phyloP scores from a whole-genome alignment of 2,113 vertebrate genomes.

The Diphyllodes magnificus region DNA sequence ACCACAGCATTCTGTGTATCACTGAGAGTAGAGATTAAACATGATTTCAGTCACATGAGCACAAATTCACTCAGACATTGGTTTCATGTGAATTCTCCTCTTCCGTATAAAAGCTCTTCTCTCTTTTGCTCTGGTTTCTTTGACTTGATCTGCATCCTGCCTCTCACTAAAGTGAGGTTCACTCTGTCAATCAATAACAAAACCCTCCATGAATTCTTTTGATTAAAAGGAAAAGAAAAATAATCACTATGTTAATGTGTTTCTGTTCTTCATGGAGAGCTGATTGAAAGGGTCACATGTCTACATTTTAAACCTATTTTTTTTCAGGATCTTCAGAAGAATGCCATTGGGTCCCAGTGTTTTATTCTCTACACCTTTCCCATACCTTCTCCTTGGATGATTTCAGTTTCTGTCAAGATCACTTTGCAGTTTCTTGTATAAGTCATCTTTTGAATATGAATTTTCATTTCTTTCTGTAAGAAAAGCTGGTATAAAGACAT shows the following conservation, averaged over 20 bases:
- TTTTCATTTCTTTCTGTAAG: neutral
- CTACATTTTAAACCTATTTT: neutral
- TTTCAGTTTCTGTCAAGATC: neutral
- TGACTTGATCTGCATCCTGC: neutral
- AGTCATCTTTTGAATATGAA: neutral
- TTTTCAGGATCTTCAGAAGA: neutral
- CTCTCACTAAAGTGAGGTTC: neutral
- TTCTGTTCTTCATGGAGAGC: neutral
- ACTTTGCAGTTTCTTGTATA: neutral
- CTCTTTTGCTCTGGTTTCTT: neutral
- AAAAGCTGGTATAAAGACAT: neutral
- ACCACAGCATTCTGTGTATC: neutral
- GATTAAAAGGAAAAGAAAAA: neutral
- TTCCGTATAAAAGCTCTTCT: neutral
- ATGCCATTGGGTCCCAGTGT: neutral
- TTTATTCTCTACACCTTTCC: neutral
- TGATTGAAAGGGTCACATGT: neutral
- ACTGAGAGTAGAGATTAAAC: neutral
- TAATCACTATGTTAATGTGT: neutral
- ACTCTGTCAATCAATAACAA: neutral
- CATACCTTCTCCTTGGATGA: neutral
- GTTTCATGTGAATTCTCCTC: neutral
- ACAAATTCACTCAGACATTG: neutral
- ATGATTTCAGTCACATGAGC: neutral
- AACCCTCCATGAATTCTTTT: neutral